phyloP scores from a whole-genome alignment of 2,797 vertebrate species.

The Acanthiza pusilla region DNA sequence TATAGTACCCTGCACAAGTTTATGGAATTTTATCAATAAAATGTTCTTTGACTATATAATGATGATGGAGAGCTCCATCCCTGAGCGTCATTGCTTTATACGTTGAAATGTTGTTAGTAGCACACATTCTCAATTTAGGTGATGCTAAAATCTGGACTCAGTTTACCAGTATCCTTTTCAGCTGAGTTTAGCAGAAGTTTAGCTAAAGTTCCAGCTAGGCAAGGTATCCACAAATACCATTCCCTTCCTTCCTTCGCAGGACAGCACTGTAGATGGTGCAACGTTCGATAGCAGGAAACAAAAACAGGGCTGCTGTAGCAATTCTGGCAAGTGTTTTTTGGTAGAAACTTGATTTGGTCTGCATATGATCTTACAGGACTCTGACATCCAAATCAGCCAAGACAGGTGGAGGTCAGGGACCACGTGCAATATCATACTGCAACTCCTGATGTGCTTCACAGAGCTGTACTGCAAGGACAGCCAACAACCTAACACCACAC shows the following conservation, averaged over 20 bases:
- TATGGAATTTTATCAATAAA: not conserved
- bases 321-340: not conserved
- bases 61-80: not conserved
- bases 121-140: not conserved
- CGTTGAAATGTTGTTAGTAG: not conserved
- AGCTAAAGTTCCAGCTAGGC: not conserved
- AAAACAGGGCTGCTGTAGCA: not conserved
- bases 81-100: not conserved
- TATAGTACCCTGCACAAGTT: not conserved
- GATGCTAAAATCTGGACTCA: not conserved
- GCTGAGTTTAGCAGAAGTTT: not conserved
- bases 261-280: not conserved
- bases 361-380: not conserved
- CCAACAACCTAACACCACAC: not conserved
- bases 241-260: not conserved
- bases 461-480: not conserved
- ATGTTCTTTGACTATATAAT: not conserved
- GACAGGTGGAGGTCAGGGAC: not conserved
- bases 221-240: not conserved
- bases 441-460: not conserved
- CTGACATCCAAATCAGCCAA: not conserved
- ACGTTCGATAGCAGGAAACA: not conserved
- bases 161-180: not conserved
- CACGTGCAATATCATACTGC: not conserved
- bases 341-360: not conserved